A percentile compares a stretch with the other conserved stretches of the same genome.
Evolutionary conservation across 2,888 invertebrate species (phyloP).

Genomic region (Nezara viridula): DNA sequence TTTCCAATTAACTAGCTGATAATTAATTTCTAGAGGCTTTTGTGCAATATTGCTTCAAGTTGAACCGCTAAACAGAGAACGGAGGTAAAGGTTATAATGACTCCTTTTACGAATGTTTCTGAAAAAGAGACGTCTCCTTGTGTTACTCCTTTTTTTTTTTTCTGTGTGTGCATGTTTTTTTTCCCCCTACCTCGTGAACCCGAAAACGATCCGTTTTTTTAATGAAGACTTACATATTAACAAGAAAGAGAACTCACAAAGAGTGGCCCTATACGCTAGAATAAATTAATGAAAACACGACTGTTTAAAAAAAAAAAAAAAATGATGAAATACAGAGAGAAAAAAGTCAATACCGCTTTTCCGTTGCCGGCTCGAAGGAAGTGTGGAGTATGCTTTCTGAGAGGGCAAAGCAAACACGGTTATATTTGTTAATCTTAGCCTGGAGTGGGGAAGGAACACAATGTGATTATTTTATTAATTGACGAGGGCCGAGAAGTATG

Average conservation of each 20-base stretch:
- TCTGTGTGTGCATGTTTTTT: not conserved
- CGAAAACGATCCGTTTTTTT: constrained; percentile 19
- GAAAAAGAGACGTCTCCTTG: not conserved
- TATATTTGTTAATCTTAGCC: constrained; percentile 58
- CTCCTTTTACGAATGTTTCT: not conserved
- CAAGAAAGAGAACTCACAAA: constrained; percentile 22
- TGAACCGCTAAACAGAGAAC: not conserved
- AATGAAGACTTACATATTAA: constrained; percentile 38
- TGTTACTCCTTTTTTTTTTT: not conserved
- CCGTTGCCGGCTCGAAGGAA: constrained; percentile 19
- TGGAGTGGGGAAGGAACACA: constrained; percentile 55
- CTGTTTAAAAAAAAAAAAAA: constrained; percentile 23
- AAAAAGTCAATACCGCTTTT: constrained; percentile 48
- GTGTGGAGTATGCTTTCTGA: constrained; percentile 56
- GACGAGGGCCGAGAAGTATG: constrained; percentile 57
- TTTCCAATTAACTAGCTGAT: no score
- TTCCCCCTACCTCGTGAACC: not conserved
- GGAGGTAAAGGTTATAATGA: not conserved
- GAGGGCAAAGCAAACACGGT: constrained; percentile 51
- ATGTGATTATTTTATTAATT: constrained; percentile 58
- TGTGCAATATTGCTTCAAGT: no score
- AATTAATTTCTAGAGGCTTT: no score
- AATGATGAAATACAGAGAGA: not conserved
- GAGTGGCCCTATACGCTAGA: not conserved
- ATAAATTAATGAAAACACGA: constrained; percentile 41